Evolutionary conservation across 1,140 invertebrate genomes (phyloP).

Genomic region (Anoplolepis gracilipes): DNA sequence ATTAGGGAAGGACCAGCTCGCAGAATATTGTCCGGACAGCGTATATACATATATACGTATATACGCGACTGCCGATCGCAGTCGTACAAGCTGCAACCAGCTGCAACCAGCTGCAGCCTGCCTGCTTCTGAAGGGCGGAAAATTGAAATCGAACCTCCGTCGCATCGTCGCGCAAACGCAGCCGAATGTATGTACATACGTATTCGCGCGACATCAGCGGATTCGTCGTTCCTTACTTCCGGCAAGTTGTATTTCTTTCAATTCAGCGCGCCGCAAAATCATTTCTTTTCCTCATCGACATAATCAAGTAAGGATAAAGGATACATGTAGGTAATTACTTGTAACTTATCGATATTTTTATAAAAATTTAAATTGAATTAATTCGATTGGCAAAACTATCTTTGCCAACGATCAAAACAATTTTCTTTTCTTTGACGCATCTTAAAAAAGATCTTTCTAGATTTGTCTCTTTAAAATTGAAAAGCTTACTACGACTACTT

Average conservation of each 20-base stretch:
- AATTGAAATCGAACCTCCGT: constrained; percentile 71
- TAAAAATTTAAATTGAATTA: background rate
- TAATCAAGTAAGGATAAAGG: background rate
- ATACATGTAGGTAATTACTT: background rate
- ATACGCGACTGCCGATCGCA: constrained; percentile 57
- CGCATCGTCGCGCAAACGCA: constrained; percentile 18
- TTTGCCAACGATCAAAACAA: background rate
- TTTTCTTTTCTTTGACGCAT: background rate
- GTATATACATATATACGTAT: too few species aligned
- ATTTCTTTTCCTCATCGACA: background rate
- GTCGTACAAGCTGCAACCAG: constrained; percentile 58
- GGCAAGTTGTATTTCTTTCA: constrained; percentile 36
- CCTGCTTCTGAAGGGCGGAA: constrained; percentile 70
- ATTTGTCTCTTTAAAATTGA: background rate
- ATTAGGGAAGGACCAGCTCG: constrained; percentile 63
- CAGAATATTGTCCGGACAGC: constrained; percentile 68
- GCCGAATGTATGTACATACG: too few species aligned
- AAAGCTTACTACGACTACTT: background rate
- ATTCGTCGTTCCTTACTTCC: constrained; percentile 33
- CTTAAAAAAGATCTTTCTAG: background rate
- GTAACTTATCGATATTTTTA: background rate
- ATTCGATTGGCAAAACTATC: background rate
- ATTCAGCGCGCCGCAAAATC: background rate
- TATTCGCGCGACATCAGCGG: constrained; percentile 42
- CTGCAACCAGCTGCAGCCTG: constrained; percentile 70